A percentile compares a stretch with the other conserved stretches of the same genome.
phyloP scores from a whole-genome alignment of 2,113 vertebrate species.

The Hippocampus comes region DNA sequence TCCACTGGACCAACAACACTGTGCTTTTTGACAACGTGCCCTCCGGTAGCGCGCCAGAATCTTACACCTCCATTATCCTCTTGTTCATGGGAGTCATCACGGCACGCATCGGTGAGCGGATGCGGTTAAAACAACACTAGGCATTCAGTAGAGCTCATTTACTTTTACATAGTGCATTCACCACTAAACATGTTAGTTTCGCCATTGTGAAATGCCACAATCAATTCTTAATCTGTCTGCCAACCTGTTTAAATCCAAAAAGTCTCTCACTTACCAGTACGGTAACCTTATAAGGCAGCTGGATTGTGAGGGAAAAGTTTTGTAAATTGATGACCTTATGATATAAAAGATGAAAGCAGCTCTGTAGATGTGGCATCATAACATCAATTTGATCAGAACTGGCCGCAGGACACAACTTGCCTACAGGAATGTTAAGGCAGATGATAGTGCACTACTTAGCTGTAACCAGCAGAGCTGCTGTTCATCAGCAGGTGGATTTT shows the following conservation, averaged over 20 bases:
- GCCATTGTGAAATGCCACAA: background rate
- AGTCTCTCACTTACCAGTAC: background rate
- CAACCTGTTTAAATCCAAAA: background rate
- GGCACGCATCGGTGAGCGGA: slow-evolving; percentile 72
- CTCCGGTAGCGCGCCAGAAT: slow-evolving; percentile 65
- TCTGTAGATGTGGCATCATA: background rate
- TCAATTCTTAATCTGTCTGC: background rate
- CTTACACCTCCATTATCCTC: slow-evolving; percentile 75
- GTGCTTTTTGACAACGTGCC: slow-evolving; percentile 74
- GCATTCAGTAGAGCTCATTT: background rate
- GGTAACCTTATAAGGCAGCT: background rate
- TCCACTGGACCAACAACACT: slow-evolving; percentile 82
- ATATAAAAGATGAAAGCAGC: background rate
- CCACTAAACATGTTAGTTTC: slow-evolving; percentile 2
- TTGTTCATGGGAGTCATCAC: slow-evolving; percentile 79
- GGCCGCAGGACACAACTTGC: background rate
- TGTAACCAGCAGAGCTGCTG: background rate
- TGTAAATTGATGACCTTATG: background rate
- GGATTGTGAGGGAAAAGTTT: background rate
- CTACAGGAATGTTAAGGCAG: background rate
- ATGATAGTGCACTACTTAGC: background rate
- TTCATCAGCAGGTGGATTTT: background rate
- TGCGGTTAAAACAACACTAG: background rate
- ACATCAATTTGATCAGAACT: background rate
- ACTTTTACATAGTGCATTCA: background rate